Evolutionary conservation across 2,797 vertebrate species (phyloP).

Genomic region (Rhinogobio ventralis): DNA sequence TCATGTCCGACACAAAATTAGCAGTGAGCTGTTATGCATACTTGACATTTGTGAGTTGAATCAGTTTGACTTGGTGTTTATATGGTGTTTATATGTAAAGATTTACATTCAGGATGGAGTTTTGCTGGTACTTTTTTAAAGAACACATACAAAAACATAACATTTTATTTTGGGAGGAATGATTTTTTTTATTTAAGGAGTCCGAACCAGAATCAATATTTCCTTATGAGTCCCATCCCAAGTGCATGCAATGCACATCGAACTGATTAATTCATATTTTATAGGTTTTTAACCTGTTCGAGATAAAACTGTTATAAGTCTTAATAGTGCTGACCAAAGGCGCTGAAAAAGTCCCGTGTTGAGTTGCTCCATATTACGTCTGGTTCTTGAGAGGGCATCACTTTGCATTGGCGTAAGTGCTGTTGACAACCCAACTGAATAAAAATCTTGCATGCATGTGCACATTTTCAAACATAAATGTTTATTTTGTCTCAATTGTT

Average conservation of each 20-base stretch:
- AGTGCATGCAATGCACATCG: not conserved
- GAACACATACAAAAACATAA: not conserved
- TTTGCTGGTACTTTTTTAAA: not conserved
- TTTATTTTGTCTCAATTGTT: conserved; percentile 50
- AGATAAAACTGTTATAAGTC: conserved; percentile 9
- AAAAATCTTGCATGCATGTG: conserved; percentile 46
- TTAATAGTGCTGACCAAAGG: conserved; percentile 36
- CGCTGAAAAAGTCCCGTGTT: not conserved
- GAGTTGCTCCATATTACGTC: conserved; percentile 24
- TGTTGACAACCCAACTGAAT: conserved; percentile 43
- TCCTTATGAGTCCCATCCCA: not conserved
- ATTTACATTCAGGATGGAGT: not conserved
- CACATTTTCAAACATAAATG: conserved; percentile 51
- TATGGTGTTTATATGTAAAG: not conserved
- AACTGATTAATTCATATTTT: not conserved
- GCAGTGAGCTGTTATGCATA: not conserved
- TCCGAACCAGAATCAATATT: not conserved
- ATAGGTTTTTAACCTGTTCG: not conserved
- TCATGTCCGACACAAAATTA: not conserved
- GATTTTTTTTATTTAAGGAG: not conserved
- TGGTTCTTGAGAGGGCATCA: conserved; percentile 38
- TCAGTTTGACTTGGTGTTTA: not conserved
- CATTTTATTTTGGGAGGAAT: not conserved
- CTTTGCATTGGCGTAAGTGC: conserved; percentile 39
- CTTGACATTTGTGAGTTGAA: not conserved